Conservation (phyloP, 2,888 invertebrate species). For the Campoplex capitator region DNA sequence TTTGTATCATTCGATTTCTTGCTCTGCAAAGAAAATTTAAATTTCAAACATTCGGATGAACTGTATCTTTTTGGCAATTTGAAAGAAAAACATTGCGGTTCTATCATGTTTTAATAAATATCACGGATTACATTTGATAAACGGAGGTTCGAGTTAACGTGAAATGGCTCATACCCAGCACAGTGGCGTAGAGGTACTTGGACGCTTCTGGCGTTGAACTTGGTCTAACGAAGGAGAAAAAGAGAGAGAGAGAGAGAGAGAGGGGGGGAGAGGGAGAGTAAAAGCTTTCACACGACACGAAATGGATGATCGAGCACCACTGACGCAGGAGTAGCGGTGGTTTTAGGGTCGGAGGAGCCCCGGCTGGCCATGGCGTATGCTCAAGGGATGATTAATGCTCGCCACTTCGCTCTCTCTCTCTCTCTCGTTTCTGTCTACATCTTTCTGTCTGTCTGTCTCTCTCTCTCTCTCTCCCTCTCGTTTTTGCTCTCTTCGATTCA, state of each 20-base stretch:
- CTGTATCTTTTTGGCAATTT: not conserved
- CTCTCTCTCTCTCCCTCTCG: constrained; percentile 5
- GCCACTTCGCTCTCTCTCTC: constrained; percentile 51
- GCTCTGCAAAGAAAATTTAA: not conserved
- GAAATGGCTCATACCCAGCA: not conserved
- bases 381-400: constrained; percentile 71
- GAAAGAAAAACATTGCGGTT: not conserved
- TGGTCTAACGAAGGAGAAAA: constrained; percentile 31
- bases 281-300: constrained; percentile 68
- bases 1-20: not conserved
- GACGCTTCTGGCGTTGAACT: constrained; percentile 45
- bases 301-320: constrained; percentile 72
- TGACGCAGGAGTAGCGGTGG: constrained; percentile 71
- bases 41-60: not conserved
- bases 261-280: constrained; percentile 14
- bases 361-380: constrained; percentile 71
- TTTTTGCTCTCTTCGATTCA: not conserved
- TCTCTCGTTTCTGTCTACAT: not conserved
- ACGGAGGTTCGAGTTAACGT: constrained; percentile 3
- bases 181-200: constrained; percentile 28
- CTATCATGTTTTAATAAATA: not conserved
- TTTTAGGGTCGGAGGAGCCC: constrained; percentile 68
- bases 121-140: not conserved
- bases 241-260: constrained; percentile 12
- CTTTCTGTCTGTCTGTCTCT: not conserved